phyloP scores from a whole-genome alignment of 2,113 vertebrate genomes.

The Panthera leo region DNA sequence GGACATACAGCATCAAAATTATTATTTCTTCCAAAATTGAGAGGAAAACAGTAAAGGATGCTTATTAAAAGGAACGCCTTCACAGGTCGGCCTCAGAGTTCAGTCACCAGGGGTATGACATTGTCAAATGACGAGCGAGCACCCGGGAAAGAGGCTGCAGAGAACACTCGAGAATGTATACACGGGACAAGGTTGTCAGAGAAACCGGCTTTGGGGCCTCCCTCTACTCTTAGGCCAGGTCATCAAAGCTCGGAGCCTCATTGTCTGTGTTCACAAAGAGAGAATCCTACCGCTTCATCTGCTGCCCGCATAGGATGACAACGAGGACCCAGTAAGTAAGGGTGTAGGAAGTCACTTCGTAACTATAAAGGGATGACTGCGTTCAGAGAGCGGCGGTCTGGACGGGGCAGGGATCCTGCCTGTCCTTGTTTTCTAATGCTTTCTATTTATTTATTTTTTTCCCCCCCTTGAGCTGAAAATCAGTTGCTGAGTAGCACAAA shows the following conservation, averaged over 20 bases:
- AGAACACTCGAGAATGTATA: fast-evolving
- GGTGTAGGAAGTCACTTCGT: not conserved
- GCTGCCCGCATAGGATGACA: not conserved
- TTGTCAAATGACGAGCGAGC: fast-evolving
- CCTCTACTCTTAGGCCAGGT: too few species aligned
- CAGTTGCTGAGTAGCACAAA: not conserved
- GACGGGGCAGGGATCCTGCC: not conserved
- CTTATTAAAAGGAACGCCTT: not conserved
- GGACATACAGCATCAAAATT: not conserved
- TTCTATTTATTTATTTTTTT: not conserved
- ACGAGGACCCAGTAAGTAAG: fast-evolving
- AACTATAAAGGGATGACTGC: fast-evolving
- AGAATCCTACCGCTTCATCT: not conserved
- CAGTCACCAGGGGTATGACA: fast-evolving
- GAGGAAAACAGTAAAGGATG: not conserved
- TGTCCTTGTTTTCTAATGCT: not conserved
- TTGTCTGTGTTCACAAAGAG: not conserved
- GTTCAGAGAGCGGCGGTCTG: fast-evolving
- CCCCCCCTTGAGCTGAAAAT: not conserved
- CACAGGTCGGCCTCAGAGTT: not conserved
- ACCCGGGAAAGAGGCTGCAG: fast-evolving
- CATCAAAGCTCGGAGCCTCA: not conserved
- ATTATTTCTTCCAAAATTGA: not conserved
- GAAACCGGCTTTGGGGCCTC: not conserved
- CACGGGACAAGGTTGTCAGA: not conserved